A percentile compares a stretch with the other conserved stretches of the same genome.
phyloP scores from a whole-genome alignment of 2,797 vertebrate genomes.

The Diceros bicornis region DNA sequence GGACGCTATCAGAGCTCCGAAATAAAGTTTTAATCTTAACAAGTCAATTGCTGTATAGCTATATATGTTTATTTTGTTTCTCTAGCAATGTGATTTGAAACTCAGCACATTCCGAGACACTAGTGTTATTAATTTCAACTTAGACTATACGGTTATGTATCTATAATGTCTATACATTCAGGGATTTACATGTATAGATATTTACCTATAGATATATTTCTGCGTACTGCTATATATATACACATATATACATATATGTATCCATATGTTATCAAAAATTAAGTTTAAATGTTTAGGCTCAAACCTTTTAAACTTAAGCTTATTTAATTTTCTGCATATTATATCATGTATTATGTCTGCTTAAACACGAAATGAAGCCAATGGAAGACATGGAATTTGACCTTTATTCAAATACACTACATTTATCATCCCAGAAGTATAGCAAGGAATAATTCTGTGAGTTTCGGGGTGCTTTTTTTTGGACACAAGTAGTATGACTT shows the following conservation, averaged over 20 bases:
- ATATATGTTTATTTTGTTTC: slow-evolving; percentile 23
- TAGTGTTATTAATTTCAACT: slow-evolving; percentile 9
- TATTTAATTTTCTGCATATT: neutral
- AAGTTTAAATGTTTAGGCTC: neutral
- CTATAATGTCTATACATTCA: neutral
- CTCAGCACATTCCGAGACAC: neutral
- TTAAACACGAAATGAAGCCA: slow-evolving; percentile 18
- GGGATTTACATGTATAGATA: neutral
- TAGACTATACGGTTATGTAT: neutral
- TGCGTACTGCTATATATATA: neutral
- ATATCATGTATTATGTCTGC: neutral
- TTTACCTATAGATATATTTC: neutral
- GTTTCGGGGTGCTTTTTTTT: neutral
- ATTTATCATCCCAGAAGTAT: neutral
- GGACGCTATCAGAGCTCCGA: neutral
- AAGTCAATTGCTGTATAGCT: neutral
- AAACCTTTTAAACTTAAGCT: neutral
- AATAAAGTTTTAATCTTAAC: slow-evolving; percentile 37
- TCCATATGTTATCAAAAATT: neutral
- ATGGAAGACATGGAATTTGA: neutral
- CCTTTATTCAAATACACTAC: neutral
- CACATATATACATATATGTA: neutral
- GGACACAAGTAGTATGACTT: neutral
- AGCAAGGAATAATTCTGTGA: neutral
- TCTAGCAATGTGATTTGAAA: slow-evolving; percentile 5